These are phyloP conservation scores for Puntigrus tetrazona DNA, from an alignment of 2,113 vertebrate genomes.

Conservation along the genomic window DNA sequence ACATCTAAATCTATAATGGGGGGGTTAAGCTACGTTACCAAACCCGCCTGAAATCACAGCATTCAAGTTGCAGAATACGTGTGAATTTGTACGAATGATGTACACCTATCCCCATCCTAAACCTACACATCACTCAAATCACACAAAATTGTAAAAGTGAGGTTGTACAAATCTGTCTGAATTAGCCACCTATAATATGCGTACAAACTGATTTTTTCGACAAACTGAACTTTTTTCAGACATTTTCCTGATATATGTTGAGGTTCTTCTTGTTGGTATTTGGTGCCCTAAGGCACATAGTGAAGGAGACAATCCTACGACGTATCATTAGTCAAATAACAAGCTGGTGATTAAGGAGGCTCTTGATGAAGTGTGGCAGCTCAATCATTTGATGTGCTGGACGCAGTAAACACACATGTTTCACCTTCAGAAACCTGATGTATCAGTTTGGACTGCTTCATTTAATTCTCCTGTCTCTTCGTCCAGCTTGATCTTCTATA, in stretches of 20 bases:
- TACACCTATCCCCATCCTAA: too few relatives aligned
- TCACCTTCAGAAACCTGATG: constrained; percentile 19
- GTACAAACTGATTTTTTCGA: too few relatives aligned
- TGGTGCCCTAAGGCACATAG: not conserved
- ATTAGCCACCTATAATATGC: too few relatives aligned
- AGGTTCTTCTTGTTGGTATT: not conserved
- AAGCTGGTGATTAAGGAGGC: constrained; percentile 50
- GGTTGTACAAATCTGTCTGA: too few relatives aligned
- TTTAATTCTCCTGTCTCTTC: constrained; percentile 41
- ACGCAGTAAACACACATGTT: constrained; percentile 46
- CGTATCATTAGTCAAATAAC: constrained; percentile 51
- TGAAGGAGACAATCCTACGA: constrained; percentile 19
- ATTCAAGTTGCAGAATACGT: too few relatives aligned
- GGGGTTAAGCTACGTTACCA: too few relatives aligned
- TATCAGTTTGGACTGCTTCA: constrained; percentile 45
- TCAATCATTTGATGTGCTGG: constrained; percentile 43
- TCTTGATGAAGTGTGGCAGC: constrained; percentile 56
- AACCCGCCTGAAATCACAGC: too few relatives aligned
- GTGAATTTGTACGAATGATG: too few relatives aligned
- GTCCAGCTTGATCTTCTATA: constrained; percentile 20
- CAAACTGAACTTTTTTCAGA: not conserved
- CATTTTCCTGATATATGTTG: not conserved
- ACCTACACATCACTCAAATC: too few relatives aligned
- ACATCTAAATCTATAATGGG: too few relatives aligned
- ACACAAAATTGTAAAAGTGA: too few relatives aligned